phyloP scores from a whole-genome alignment of 2,797 vertebrate genomes.

The Phataginus tetradactyla region DNA sequence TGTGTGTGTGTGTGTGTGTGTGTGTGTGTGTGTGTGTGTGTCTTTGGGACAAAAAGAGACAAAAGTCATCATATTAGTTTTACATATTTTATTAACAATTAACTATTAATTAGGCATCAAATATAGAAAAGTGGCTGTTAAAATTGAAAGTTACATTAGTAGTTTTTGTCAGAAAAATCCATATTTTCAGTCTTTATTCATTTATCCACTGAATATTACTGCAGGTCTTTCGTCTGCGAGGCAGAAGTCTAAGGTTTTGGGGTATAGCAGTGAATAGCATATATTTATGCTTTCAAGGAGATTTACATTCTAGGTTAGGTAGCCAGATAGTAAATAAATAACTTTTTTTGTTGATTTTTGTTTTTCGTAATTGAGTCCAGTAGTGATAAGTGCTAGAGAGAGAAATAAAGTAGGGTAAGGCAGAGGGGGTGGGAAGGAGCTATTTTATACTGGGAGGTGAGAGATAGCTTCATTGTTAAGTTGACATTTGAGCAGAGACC shows the following conservation, averaged over 20 bases:
- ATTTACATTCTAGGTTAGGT: background rate
- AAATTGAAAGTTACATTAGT: conserved; percentile 1
- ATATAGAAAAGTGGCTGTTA: background rate
- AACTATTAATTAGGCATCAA: background rate
- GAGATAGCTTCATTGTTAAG: background rate
- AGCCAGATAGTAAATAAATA: background rate
- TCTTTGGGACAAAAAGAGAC: background rate
- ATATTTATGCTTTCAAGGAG: background rate
- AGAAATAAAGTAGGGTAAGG: background rate
- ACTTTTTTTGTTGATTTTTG: background rate
- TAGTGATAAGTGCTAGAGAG: background rate
- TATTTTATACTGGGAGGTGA: background rate
- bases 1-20: background rate
- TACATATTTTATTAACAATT: background rate
- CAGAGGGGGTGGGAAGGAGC: background rate
- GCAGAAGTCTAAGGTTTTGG: background rate
- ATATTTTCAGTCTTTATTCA: conserved; percentile 5
- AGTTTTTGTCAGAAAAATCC: conserved; percentile 1
- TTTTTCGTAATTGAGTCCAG: background rate
- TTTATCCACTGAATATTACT: background rate
- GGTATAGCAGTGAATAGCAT: background rate
- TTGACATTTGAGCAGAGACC: background rate
- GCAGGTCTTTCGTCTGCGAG: background rate
- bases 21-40: background rate
- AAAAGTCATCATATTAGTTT: conserved; percentile 2